Base-by-base conservation (phyloP, 2,888 invertebrate species). In the Leptarthrus brevirostris region DNA sequence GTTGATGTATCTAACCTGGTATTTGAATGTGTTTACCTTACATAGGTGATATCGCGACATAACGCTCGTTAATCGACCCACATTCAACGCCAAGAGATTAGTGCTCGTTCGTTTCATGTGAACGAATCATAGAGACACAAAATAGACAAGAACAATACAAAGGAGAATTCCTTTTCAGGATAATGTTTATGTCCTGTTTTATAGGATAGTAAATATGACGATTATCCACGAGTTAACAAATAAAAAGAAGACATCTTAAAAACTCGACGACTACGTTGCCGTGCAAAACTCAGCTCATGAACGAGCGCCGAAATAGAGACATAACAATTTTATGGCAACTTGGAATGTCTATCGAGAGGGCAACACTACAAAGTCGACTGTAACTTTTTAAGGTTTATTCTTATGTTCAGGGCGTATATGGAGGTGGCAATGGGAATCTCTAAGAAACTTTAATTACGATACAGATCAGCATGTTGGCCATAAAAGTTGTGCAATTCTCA, bases 191-290 rank as follows among this genome's bases (percentile, higher is more conserved):
- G 69, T 16, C 52, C 14, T 34, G 12, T 66, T 69, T 69, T 69
- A 69, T 69, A 52, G 69, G 52, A 52, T 52, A 49, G 69, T 69
- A 69, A 69, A 69, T 69, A 69, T 69, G 52, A 30, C 69, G 69
- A 69, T 69, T 69, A 69, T 69, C 69, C 69, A 34, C 18, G 64
- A 69, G 69, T 69, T 69, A 49, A 52, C 69, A 69, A 69, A 52
- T 69, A 69, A 69, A 69, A 69, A 69, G 22, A 44, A 52, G 36
- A 49, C 34, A 52, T 69, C 52, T 69, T 69, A 30, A 69, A 69
- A 69, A 49, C 52, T 34, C 34, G n/a, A 26, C 69, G 52, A 34
- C 30, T 12, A 52, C 34, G 36, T 26, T 49, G 16, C 6, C 49
- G 69, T 8, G 18, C 18, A 34, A 69, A 52, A 52, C 16, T 69